Evolutionary conservation across 2,888 invertebrate genomes (phyloP), one percentile per base, ranked within the genome.

Genomic region (Myopa testacea): DNA sequence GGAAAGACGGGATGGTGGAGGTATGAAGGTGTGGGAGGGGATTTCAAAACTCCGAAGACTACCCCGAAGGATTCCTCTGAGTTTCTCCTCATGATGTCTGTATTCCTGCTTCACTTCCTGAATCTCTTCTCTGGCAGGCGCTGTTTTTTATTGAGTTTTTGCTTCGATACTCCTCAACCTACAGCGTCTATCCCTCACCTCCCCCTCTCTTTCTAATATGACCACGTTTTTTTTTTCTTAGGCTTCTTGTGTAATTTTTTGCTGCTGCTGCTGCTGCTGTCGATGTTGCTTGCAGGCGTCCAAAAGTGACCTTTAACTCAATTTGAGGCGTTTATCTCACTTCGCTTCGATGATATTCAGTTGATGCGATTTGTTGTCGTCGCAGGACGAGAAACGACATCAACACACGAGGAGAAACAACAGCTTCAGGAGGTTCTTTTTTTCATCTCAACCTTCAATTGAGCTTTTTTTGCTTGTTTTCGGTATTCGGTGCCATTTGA

Each of bases 251-350:
- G 1, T 45, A 12, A 16, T 65, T 65, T 34, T 65, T 26, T 26
- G 26, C 26, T 63, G 65, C 37, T 65, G 26, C 26, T 63, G 65
- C 37, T 65, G 37, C 34, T 7, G 37, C 65, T 4, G 26, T 37
- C 16, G 26, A 65, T 55, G 14, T 55, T 62, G 45, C 63, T 4
- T 19, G 37, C 55, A 55, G 65, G 34, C 67, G 19, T 75, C 69
- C 12, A 45, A 45, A 58, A 65, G 16, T 69, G 69, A 69, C 75
- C 83, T 86, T 85, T 87, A 87, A 87, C 88, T 87, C 87, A 87
- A 87, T 87, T 87, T 86, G 88, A 86, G 87, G 87, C 87, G 85
- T 87, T 87, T 87, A 86, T 84, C 85, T 37, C 34, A 26, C 75
- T 69, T 75, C 45, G 75, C 68, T 37, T 69, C 75, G 69, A 60